phyloP scores from a whole-genome alignment of 2,888 invertebrate species.

The Pyrgus malvae region DNA sequence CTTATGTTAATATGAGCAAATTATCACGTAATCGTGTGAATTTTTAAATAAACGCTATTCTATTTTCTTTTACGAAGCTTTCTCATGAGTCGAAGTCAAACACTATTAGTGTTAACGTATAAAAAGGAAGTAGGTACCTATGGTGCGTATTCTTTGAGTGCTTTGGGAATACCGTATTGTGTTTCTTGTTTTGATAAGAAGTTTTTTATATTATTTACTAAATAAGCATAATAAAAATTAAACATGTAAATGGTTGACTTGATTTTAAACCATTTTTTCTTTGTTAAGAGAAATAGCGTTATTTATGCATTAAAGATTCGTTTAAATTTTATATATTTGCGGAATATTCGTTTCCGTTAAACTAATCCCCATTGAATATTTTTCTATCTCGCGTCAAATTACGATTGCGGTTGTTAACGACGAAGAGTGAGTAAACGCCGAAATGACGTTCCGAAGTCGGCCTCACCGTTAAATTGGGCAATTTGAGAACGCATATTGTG shows the following conservation, averaged over 20 bases:
- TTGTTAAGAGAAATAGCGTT: too few relatives aligned
- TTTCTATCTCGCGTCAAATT: background rate
- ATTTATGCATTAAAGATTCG: too few relatives aligned
- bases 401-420: background rate
- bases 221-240: too few relatives aligned
- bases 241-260: too few relatives aligned
- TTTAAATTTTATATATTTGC: too few relatives aligned
- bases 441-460: slow-evolving; percentile 30
- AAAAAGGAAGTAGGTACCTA: background rate
- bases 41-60: slow-evolving; percentile 18
- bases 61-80: slow-evolving; percentile 7
- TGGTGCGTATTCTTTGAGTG: background rate
- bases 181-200: too few relatives aligned
- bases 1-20: slow-evolving; percentile 21
- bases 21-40: slow-evolving; percentile 25
- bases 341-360: too few relatives aligned
- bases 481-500: slow-evolving; percentile 56
- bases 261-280: too few relatives aligned
- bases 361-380: background rate
- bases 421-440: background rate
- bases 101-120: background rate
- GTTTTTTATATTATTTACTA: too few relatives aligned
- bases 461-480: slow-evolving; percentile 77
- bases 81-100: slow-evolving; percentile 16
- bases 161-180: too few relatives aligned